Conservation (phyloP, 2,888 invertebrate genomes). For the Acanthosepion pharaonis region DNA sequence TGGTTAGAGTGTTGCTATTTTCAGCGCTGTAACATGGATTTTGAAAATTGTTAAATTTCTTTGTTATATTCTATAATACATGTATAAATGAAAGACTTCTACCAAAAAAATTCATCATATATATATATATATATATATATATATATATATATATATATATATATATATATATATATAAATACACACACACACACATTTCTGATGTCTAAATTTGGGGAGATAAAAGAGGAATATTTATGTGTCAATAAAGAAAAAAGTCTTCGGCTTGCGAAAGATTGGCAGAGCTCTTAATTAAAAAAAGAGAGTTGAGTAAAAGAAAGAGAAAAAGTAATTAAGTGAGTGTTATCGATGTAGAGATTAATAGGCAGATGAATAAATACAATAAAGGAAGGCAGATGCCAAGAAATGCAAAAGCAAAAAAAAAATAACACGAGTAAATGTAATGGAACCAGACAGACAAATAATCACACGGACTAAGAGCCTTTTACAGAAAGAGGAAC, state of each 20-base stretch:
- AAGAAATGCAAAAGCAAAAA: not conserved
- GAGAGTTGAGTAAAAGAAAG: not conserved
- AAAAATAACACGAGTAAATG: not conserved
- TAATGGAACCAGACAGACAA: not conserved
- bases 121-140: conserved; percentile 16
- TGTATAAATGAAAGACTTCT: not conserved
- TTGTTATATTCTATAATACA: not conserved
- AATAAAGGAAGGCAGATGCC: not conserved
- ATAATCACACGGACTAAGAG: not conserved
- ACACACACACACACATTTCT: not conserved
- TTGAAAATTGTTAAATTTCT: too few species aligned
- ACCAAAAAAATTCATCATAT: not conserved
- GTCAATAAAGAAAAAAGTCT: too few species aligned
- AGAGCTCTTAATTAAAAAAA: not conserved
- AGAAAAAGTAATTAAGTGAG: not conserved
- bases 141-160: not conserved
- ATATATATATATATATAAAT: not conserved
- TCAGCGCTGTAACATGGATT: too few species aligned
- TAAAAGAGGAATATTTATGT: too few species aligned
- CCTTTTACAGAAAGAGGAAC: not conserved
- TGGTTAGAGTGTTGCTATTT: too few species aligned
- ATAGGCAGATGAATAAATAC: not conserved
- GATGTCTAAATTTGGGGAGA: too few species aligned
- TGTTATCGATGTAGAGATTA: not conserved
- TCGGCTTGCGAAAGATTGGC: not conserved